Conservation (phyloP, 2,113 vertebrate species). For the Vulpes vulpes region DNA sequence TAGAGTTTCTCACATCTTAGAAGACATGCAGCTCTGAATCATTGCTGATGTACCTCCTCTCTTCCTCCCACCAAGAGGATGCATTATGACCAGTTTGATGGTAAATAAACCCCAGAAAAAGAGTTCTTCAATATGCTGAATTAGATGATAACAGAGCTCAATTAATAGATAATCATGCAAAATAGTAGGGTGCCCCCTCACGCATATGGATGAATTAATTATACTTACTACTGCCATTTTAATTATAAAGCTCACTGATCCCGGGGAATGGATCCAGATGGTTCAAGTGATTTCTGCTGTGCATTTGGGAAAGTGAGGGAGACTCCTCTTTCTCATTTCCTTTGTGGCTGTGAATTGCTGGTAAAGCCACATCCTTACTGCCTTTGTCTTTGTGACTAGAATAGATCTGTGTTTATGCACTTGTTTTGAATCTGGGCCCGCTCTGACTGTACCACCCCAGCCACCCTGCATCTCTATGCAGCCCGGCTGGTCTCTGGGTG, state of each 20-base stretch:
- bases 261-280: background rate
- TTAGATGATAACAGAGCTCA: background rate
- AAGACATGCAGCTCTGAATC: background rate
- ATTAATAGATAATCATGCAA: background rate
- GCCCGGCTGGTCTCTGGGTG: background rate
- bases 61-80: background rate
- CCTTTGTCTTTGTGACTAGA: background rate
- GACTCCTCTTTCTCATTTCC: background rate
- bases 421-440: background rate
- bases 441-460: background rate
- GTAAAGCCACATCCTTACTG: background rate
- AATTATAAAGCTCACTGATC: slow-evolving; percentile 14
- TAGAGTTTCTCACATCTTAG: background rate
- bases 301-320: background rate
- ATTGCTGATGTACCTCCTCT: background rate
- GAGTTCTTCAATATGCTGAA: background rate
- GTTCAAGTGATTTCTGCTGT: background rate
- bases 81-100: background rate
- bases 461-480: background rate
- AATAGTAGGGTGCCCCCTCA: background rate
- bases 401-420: background rate
- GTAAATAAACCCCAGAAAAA: background rate
- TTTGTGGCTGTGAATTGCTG: background rate
- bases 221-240: background rate
- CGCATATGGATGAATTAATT: background rate